phyloP scores from a whole-genome alignment of 2,888 invertebrate species.

The Dolichomitus sp. region DNA sequence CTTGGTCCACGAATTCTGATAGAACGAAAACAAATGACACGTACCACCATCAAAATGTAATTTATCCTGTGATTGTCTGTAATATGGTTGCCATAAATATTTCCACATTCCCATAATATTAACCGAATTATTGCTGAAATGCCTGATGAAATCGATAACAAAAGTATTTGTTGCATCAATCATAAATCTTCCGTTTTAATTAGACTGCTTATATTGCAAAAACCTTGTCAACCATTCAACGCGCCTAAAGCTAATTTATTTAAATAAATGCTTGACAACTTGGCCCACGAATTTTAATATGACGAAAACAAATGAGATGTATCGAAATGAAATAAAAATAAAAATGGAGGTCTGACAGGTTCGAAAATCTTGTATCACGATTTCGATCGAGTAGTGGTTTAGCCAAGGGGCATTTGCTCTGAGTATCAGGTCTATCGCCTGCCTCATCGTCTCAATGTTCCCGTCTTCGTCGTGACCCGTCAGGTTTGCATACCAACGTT shows the following conservation, averaged over 20 bases:
- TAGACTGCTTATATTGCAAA: not conserved
- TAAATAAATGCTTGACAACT: not conserved
- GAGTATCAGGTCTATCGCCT: not conserved
- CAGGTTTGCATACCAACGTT: conserved; percentile 76
- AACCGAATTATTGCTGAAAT: not conserved
- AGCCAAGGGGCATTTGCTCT: conserved; percentile 61
- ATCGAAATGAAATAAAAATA: not conserved
- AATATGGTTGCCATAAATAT: not conserved
- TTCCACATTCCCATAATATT: not conserved
- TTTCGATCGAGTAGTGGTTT: conserved; percentile 68
- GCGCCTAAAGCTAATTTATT: not conserved
- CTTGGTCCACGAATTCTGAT: no score
- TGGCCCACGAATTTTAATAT: not conserved
- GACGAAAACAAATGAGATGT: not conserved
- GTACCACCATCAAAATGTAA: not conserved
- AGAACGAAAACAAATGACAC: no score
- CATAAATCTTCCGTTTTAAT: not conserved
- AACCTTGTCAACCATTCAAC: not conserved
- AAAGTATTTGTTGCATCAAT: not conserved
- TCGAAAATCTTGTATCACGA: conserved; percentile 60
- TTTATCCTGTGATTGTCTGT: not conserved
- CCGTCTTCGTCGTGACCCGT: conserved; percentile 75
- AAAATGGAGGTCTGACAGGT: not conserved
- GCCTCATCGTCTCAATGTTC: conserved; percentile 28
- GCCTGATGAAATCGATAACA: not conserved